phyloP scores from a whole-genome alignment of 2,113 vertebrate genomes.

The Oncorhynchus masou region DNA sequence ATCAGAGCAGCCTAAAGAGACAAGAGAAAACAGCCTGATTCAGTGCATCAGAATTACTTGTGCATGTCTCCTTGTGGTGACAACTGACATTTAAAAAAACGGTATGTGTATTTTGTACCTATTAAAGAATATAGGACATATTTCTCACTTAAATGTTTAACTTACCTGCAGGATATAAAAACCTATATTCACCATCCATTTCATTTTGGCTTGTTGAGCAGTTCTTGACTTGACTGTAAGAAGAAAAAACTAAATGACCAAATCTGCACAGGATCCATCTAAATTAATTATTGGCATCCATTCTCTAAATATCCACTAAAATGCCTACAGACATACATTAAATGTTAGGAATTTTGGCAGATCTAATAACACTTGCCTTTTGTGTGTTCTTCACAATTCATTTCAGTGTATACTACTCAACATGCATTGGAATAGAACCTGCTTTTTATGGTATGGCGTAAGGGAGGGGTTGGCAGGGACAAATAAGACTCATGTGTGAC shows the following conservation, averaged over 20 bases:
- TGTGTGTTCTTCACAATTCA: too few relatives aligned
- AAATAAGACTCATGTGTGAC: background rate
- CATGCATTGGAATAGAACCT: background rate
- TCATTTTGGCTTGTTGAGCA: conserved; percentile 92
- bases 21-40: background rate
- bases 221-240: conserved; percentile 90
- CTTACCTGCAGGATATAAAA: conserved; percentile 92
- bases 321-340: background rate
- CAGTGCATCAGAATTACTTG: too few relatives aligned
- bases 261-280: background rate
- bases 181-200: conserved; percentile 94
- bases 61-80: too few relatives aligned
- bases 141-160: background rate
- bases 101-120: too few relatives aligned
- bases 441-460: background rate
- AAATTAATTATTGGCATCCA: background rate
- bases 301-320: background rate
- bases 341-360: too few relatives aligned
- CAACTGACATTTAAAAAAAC: too few relatives aligned
- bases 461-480: background rate
- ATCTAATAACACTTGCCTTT: too few relatives aligned
- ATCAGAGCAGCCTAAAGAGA: conserved; percentile 75
- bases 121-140: too few relatives aligned
- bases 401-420: background rate
- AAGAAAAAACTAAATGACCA: conserved; percentile 15